phyloP scores from a whole-genome alignment of 1,140 invertebrate genomes.

The Penaeus indicus region DNA sequence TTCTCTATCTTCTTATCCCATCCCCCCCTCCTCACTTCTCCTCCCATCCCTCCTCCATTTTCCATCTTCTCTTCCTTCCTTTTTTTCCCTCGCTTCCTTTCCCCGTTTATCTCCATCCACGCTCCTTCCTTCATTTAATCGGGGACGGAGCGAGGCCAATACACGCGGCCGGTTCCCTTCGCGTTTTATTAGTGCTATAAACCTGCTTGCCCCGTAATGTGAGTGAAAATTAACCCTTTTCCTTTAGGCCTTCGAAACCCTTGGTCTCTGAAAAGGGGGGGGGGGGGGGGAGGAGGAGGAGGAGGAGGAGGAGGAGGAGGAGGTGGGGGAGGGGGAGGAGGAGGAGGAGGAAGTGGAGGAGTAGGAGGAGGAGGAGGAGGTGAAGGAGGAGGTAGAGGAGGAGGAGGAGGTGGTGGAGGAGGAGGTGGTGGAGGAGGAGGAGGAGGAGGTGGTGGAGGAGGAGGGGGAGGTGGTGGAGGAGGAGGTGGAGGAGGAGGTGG shows the following conservation, averaged over 20 bases:
- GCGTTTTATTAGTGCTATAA: constrained; percentile 54
- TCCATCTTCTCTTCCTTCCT: too few species aligned
- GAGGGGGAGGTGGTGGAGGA: background rate
- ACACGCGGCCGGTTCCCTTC: constrained; percentile 21
- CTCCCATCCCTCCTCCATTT: background rate
- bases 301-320: background rate
- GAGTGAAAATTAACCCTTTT: constrained; percentile 48
- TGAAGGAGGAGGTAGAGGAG: too few species aligned
- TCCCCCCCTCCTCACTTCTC: background rate
- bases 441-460: background rate
- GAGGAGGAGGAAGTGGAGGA: background rate
- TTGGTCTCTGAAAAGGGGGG: too few species aligned
- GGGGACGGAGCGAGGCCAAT: constrained; percentile 41
- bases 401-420: background rate
- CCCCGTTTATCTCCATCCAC: background rate
- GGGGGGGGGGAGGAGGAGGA: background rate
- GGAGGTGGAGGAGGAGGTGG: background rate
- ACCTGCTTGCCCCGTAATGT: constrained; percentile 54
- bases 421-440: background rate
- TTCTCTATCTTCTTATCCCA: background rate
- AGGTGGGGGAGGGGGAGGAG: background rate
- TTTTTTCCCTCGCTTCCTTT: background rate
- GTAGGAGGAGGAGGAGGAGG: background rate
- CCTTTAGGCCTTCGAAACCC: background rate
- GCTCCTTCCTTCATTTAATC: constrained; percentile 43